Base-by-base conservation (phyloP, 2,797 vertebrate species). In the Phylloscopus collybita region DNA sequence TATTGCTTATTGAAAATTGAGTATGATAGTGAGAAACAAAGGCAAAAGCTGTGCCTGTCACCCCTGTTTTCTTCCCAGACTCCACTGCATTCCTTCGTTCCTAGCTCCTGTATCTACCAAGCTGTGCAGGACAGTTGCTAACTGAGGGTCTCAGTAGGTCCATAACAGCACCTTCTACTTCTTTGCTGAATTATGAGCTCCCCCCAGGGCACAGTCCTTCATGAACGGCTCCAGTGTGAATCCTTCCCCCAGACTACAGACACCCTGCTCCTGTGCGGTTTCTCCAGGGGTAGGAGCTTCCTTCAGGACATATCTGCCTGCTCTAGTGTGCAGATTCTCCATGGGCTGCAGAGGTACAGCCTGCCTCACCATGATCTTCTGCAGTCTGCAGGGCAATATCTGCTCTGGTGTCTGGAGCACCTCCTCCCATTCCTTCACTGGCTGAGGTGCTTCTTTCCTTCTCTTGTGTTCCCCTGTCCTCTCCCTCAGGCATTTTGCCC, bases 81-180 rank as follows among this genome's bases (percentile, higher is more conserved):
- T 88, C 23, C 49, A 3, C 11, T 59, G 17, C 6, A 9, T 66
- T 79, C 19, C 32, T 72, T 72, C 13, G 27, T 66, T 79, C 38
- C 4, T 29, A n/a, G 0, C 15, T 80, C 16, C 4, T 44, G 15
- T 34, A 19, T 14, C 16, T 25, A 5, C 8, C 32, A n/a, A 42
- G 19, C 18, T 16, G 21, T 1, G 1, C 20, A 54, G 56, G 26
- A 7, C 4, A 66, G 16, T 21, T 42, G 44, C 11, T 21, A 29
- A 11, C 18, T 8, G 16, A 20, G 19, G 10, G 10, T 10, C 10
- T 54, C 18, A 51, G 4, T 38, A 38, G 38, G 6, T 29, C n/a
- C 0, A 0, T 49, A n/a, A 34, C 7, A 38, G 8, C 5, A 88
- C 3, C 27, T 72, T 75, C 16, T 7, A 4, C 7, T 23, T 36